Percentiles rank a stretch among this genome's conserved stretches.
Conservation (phyloP, 2,888 invertebrate species). For the Portevinia maculata region DNA sequence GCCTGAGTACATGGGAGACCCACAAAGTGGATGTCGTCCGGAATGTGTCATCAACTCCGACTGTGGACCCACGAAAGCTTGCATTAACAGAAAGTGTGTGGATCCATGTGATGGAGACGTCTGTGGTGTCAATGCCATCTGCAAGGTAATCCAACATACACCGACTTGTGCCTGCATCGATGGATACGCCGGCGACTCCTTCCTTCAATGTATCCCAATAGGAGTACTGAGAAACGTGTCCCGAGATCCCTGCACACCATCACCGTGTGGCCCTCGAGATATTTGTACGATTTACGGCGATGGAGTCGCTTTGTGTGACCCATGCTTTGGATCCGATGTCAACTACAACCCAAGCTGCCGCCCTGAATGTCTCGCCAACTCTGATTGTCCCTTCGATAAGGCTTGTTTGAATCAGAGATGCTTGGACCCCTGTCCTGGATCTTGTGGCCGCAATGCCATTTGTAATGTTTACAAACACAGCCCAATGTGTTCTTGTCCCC, state of each 20-base stretch:
- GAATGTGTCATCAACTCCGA: constrained; percentile 93
- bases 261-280: constrained; percentile 88
- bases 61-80: constrained; percentile 89
- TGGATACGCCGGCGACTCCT: constrained; percentile 91
- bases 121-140: constrained; percentile 92
- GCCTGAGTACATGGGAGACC: constrained; percentile 90
- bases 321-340: constrained; percentile 88
- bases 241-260: constrained; percentile 88
- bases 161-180: constrained; percentile 91
- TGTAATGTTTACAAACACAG: constrained; percentile 89
- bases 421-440: constrained; percentile 90
- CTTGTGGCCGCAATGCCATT: constrained; percentile 89
- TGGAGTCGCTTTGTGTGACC: constrained; percentile 90
- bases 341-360: constrained; percentile 89
- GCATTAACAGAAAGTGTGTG: constrained; percentile 89
- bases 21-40: constrained; percentile 89
- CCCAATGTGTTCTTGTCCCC: constrained; percentile 88
- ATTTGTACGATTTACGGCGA: constrained; percentile 88
- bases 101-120: constrained; percentile 89
- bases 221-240: constrained; percentile 86
- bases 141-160: constrained; percentile 91
- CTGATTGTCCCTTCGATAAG: constrained; percentile 90
- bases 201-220: constrained; percentile 87
- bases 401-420: constrained; percentile 90
- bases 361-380: constrained; percentile 91